A percentile compares a stretch with the other conserved stretches of the same genome.
Evolutionary conservation across 2,113 vertebrate species (phyloP).

Genomic region (Datnioides undecimradiatus): DNA sequence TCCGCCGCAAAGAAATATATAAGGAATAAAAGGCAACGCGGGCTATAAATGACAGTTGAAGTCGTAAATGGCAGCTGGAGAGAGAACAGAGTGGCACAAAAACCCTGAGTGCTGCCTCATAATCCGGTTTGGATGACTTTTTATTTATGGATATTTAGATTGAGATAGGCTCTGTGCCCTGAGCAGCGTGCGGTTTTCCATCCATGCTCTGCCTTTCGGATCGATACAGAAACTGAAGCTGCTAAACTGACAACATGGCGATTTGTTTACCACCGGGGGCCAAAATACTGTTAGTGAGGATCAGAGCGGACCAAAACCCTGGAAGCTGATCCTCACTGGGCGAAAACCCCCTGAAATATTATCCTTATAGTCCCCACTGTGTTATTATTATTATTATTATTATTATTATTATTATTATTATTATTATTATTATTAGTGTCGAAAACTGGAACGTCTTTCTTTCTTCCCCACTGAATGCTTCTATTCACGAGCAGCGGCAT

Average conservation of each 20-base stretch:
- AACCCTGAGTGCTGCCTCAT: conserved; percentile 65
- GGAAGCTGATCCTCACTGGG: conserved; percentile 10
- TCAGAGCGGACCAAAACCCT: background rate
- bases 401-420: background rate
- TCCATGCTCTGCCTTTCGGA: conserved; percentile 34
- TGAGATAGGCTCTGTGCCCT: conserved; percentile 44
- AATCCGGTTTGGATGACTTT: conserved; percentile 32
- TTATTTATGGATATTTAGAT: conserved; percentile 52
- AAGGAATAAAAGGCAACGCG: conserved; percentile 25
- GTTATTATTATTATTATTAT: background rate
- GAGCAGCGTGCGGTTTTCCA: conserved; percentile 43
- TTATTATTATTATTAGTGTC: background rate
- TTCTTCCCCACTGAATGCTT: background rate
- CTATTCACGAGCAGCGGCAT: background rate
- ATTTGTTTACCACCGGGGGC: conserved; percentile 54
- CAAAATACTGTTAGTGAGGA: conserved; percentile 30
- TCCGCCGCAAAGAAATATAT: conserved; percentile 44
- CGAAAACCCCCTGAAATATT: conserved; percentile 2
- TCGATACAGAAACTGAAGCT: conserved; percentile 63
- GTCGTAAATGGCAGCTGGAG: conserved; percentile 41
- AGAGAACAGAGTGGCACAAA: conserved; percentile 35
- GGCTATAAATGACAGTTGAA: conserved; percentile 50
- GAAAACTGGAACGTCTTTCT: background rate
- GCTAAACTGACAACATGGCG: conserved; percentile 59
- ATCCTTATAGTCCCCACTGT: too few relatives aligned